Conservation (phyloP, 2,113 vertebrate genomes). For the Tachysurus fulvidraco region DNA sequence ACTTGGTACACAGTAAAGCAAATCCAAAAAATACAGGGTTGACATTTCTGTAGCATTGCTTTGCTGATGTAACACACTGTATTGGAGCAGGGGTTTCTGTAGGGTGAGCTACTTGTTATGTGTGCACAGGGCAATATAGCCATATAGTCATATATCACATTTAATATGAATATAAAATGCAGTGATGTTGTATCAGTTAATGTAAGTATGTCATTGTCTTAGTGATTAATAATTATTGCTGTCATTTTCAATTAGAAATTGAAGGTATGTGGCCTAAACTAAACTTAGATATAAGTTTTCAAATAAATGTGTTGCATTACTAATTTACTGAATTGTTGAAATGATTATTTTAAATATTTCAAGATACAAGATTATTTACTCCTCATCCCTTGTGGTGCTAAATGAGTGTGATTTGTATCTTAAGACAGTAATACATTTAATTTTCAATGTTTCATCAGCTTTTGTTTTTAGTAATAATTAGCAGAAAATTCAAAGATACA, state of each 20-base stretch:
- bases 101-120: slow-evolving; percentile 11
- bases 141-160: neutral
- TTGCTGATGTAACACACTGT: slow-evolving; percentile 38
- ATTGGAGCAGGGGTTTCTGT: neutral
- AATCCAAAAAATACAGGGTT: slow-evolving; percentile 67
- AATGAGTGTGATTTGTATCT: slow-evolving; percentile 32
- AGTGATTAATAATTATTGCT: neutral
- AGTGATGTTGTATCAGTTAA: neutral
- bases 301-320: neutral
- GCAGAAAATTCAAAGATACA: neutral
- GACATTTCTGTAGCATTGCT: slow-evolving; percentile 58
- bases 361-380: neutral
- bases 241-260: neutral
- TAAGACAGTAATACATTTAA: slow-evolving; percentile 26
- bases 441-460: neutral
- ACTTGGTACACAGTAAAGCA: slow-evolving; percentile 71
- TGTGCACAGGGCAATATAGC: neutral
- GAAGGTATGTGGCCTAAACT: neutral
- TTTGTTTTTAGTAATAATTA: slow-evolving; percentile 17
- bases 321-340: neutral
- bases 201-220: neutral
- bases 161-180: neutral
- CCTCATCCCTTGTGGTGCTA: neutral
- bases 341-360: neutral
- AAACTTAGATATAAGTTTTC: neutral